phyloP scores from a whole-genome alignment of 2,113 vertebrate genomes.

The Salvelinus fontinalis region DNA sequence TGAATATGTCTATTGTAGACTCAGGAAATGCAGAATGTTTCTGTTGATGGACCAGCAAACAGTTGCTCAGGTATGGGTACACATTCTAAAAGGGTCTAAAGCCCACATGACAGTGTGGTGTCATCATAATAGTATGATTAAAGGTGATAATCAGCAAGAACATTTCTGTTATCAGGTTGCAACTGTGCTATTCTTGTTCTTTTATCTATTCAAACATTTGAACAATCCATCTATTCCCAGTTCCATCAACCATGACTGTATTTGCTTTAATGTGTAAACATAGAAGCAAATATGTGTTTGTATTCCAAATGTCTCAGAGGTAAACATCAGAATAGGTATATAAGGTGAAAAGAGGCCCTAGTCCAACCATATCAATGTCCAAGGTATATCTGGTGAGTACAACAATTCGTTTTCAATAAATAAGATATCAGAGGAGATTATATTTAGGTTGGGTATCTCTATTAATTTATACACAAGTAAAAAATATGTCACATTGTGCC shows the following conservation, averaged over 20 bases:
- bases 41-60: neutral
- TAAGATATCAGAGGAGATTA: too few relatives aligned
- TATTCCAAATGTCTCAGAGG: neutral
- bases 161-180: neutral
- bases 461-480: too few relatives aligned
- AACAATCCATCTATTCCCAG: conserved; percentile 25
- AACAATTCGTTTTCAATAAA: too few relatives aligned
- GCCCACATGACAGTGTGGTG: neutral
- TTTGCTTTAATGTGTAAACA: neutral
- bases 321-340: conserved; percentile 25
- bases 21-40: neutral
- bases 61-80: neutral
- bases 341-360: conserved; percentile 10
- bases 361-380: neutral
- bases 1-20: neutral
- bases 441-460: too few relatives aligned
- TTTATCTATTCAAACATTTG: conserved; percentile 51
- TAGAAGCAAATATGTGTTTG: too few relatives aligned
- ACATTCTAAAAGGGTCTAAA: neutral
- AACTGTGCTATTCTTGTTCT: conserved; percentile 42
- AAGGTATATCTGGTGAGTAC: conserved; percentile 6
- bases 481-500: neutral
- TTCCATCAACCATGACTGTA: neutral
- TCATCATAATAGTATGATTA: neutral
- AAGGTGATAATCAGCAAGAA: neutral